A percentile compares a stretch with the other conserved stretches of the same genome.
Conservation (phyloP, 1,140 invertebrate genomes). For the Hydropsyche tenuis region DNA sequence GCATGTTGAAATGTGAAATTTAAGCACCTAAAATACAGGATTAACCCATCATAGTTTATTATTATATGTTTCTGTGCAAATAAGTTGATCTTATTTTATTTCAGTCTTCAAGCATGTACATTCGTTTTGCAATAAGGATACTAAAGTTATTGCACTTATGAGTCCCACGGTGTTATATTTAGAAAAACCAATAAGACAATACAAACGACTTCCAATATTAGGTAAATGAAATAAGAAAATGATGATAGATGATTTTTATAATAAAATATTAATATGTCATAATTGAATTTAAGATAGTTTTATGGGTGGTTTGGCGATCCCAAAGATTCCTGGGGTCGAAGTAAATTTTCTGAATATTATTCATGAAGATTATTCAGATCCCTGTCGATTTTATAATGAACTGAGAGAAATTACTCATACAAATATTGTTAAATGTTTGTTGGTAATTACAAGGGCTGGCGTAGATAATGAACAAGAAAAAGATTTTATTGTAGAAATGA, state of each 20-base stretch:
- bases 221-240: neutral
- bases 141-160: neutral
- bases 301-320: neutral
- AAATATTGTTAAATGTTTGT: slow-evolving; percentile 15
- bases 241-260: neutral
- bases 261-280: neutral
- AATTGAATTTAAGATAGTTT: neutral
- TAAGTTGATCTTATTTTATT: too few species aligned
- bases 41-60: too few species aligned
- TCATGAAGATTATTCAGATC: neutral
- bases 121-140: neutral
- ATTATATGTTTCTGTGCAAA: too few species aligned
- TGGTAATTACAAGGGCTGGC: neutral
- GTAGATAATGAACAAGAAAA: neutral
- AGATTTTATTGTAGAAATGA: neutral
- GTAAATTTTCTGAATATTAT: neutral
- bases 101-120: neutral
- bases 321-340: neutral
- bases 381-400: neutral
- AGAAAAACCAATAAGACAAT: neutral
- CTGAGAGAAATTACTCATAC: neutral
- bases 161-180: neutral
- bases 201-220: neutral
- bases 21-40: too few species aligned
- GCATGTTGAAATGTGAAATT: too few species aligned